A percentile compares a stretch with the other conserved stretches of the same genome.
Evolutionary conservation across 2,797 vertebrate genomes (phyloP).

Genomic region (Tragopan temminckii): DNA sequence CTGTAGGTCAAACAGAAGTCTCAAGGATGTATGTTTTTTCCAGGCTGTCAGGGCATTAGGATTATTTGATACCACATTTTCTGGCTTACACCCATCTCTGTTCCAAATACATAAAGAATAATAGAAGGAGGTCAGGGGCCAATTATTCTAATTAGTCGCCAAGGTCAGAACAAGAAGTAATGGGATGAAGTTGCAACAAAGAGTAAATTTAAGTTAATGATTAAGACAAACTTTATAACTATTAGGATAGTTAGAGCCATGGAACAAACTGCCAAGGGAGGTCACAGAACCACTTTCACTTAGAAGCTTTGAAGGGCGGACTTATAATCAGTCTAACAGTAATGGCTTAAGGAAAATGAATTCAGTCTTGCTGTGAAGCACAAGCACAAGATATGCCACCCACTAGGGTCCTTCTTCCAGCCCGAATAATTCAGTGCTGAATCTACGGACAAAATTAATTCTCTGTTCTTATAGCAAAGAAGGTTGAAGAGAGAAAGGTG

Average conservation of each 20-base stretch:
- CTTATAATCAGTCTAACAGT: conserved; percentile 65
- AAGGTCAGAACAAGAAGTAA: conserved; percentile 80
- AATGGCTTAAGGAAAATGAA: conserved; percentile 77
- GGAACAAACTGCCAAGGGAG: conserved; percentile 75
- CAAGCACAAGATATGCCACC: conserved; percentile 17
- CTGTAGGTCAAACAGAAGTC: neutral
- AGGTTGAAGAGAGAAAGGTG: neutral
- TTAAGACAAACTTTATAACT: conserved; percentile 83
- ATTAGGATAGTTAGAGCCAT: conserved; percentile 73
- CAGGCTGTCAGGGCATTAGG: neutral
- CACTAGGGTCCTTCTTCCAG: neutral
- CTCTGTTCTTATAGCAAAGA: neutral
- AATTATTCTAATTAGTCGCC: conserved; percentile 82
- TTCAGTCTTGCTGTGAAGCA: conserved; percentile 46
- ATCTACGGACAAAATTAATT: neutral
- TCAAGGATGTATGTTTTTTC: neutral
- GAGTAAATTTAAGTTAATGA: conserved; percentile 82
- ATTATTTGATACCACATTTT: neutral
- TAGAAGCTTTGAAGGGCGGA: conserved; percentile 67
- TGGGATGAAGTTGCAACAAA: conserved; percentile 79
- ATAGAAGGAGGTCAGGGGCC: conserved; percentile 75
- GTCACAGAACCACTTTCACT: conserved; percentile 74
- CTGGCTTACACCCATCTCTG: neutral
- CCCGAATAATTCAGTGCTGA: neutral
- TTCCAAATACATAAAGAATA: conserved; percentile 71